These are phyloP conservation scores for Picathartes gymnocephalus DNA, from an alignment of 2,113 vertebrate genomes.

Conservation along the genomic window DNA sequence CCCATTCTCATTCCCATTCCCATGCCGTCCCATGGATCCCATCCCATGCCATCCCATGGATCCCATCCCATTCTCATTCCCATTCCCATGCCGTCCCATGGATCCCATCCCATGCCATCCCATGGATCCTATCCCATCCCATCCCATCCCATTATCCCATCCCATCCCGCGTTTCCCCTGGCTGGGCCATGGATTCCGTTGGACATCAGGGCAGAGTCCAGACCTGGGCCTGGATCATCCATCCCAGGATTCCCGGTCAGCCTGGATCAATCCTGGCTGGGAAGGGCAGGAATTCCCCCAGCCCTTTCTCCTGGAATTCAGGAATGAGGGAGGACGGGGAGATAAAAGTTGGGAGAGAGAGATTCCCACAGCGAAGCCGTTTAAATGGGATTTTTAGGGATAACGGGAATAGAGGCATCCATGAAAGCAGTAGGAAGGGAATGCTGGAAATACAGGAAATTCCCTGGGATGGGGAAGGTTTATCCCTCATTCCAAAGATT, in stretches of 20 bases:
- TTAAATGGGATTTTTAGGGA: neutral
- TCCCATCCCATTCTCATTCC: neutral
- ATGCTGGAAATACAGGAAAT: neutral
- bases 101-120: neutral
- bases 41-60: neutral
- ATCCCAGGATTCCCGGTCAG: neutral
- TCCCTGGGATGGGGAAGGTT: neutral
- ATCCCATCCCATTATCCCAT: neutral
- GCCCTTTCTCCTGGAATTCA: neutral
- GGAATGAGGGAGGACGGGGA: neutral
- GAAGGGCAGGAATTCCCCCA: neutral
- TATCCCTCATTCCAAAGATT: neutral
- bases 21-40: neutral
- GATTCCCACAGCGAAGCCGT: neutral
- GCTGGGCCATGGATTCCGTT: neutral
- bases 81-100: too few species aligned
- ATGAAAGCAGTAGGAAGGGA: neutral
- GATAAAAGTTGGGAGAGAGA: neutral
- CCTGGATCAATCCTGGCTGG: neutral
- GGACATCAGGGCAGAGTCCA: neutral
- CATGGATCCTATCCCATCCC: neutral
- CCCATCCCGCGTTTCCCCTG: neutral
- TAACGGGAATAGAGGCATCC: neutral
- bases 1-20: too few species aligned
- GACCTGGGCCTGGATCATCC: neutral